These are phyloP conservation scores for Ibycter americanus DNA, from an alignment of 2,797 vertebrate genomes.

Conservation along the genomic window DNA sequence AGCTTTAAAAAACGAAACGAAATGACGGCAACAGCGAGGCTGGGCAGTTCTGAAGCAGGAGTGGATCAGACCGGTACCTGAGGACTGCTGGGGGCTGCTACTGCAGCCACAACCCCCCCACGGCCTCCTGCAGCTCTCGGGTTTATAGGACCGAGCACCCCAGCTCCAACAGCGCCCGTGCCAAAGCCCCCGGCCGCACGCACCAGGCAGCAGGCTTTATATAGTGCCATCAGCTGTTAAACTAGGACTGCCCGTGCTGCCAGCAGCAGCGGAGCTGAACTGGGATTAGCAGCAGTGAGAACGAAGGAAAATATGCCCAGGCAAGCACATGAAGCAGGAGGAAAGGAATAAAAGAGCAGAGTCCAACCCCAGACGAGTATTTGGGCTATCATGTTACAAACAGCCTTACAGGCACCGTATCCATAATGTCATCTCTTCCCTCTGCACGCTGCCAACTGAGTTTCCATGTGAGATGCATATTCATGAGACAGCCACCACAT, in stretches of 20 bases:
- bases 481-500: constrained; percentile 66
- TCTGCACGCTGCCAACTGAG: not conserved
- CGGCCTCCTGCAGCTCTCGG: not conserved
- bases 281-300: not conserved
- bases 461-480: not conserved
- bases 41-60: rapidly evolving
- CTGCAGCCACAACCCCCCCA: not conserved
- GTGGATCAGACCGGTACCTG: rapidly evolving
- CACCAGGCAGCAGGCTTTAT: not conserved
- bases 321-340: rapidly evolving
- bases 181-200: not conserved
- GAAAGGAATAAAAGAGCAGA: not conserved
- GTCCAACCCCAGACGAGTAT: not conserved
- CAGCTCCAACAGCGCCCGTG: not conserved
- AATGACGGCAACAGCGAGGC: rapidly evolving
- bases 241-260: not conserved
- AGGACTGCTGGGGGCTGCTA: not conserved
- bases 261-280: not conserved
- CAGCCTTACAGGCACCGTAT: rapidly evolving
- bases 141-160: rapidly evolving
- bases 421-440: not conserved
- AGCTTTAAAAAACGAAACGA: not conserved
- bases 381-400: rapidly evolving
- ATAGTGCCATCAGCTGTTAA: not conserved
- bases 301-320: not conserved